These are phyloP conservation scores for Oxytorus armatus DNA, from an alignment of 2,888 invertebrate species.

Conservation along the genomic window DNA sequence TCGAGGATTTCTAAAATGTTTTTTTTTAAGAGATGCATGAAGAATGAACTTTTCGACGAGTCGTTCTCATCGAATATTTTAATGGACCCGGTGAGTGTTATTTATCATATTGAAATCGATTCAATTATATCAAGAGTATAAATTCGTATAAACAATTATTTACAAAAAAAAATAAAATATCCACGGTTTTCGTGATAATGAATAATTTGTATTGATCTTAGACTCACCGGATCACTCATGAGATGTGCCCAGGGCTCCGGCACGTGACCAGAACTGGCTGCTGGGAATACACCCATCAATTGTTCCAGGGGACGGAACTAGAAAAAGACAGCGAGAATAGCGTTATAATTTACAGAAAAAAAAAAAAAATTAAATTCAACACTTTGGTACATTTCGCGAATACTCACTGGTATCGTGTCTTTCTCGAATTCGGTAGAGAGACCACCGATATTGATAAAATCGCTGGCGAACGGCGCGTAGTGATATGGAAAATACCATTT, in stretches of 20 bases:
- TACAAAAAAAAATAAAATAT: too few relatives aligned
- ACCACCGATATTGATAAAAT: slow-evolving; percentile 96
- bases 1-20: slow-evolving; percentile 91
- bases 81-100: neutral
- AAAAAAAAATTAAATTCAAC: slow-evolving; percentile 18
- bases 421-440: slow-evolving; percentile 94
- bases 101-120: too few relatives aligned
- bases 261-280: slow-evolving; percentile 97
- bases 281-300: slow-evolving; percentile 99
- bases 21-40: neutral
- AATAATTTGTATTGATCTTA: neutral
- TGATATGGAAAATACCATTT: slow-evolving; percentile 99
- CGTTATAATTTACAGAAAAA: neutral
- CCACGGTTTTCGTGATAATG: neutral
- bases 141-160: too few relatives aligned
- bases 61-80: neutral
- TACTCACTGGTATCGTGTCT: slow-evolving; percentile 93
- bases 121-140: too few relatives aligned
- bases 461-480: slow-evolving; percentile 99
- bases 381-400: slow-evolving; percentile 23
- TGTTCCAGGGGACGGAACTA: slow-evolving; percentile 99
- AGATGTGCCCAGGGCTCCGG: slow-evolving; percentile 96
- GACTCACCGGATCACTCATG: slow-evolving; percentile 94
- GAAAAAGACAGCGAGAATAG: slow-evolving; percentile 72
- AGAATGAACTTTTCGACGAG: neutral